These are phyloP conservation scores for Alethe castanea DNA, from an alignment of 2,113 vertebrate genomes.

Conservation along the genomic window DNA sequence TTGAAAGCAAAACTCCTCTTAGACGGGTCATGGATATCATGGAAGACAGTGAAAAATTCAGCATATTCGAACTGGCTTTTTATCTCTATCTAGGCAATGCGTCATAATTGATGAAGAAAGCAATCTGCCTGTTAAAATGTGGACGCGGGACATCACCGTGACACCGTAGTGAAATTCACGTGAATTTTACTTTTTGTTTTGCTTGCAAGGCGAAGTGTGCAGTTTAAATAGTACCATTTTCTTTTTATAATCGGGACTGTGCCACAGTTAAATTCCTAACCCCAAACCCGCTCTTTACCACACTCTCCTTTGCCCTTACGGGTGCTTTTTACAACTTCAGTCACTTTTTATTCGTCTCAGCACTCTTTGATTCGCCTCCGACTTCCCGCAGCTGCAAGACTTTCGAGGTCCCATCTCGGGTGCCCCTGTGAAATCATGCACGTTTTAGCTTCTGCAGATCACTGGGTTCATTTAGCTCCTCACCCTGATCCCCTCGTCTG, in stretches of 20 bases:
- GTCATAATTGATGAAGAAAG: conserved; percentile 29
- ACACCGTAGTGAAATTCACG: not conserved
- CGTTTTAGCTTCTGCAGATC: not conserved
- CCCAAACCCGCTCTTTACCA: not conserved
- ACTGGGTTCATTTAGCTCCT: not conserved
- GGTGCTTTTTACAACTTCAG: not conserved
- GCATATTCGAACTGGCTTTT: not conserved
- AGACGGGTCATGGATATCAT: not conserved
- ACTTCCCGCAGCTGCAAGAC: not conserved
- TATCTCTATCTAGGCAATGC: not conserved
- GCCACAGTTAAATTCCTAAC: not conserved
- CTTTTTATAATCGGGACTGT: not conserved
- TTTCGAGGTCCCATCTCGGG: not conserved
- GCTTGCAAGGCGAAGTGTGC: not conserved
- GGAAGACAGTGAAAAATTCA: not conserved
- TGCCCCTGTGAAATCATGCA: not conserved
- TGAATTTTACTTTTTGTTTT: not conserved
- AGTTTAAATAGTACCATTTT: not conserved
- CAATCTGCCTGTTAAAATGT: not conserved
- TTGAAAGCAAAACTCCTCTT: not conserved
- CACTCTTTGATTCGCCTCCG: not conserved
- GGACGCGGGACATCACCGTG: not conserved
- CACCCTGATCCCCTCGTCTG: not conserved
- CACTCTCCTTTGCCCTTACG: not conserved
- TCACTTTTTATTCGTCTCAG: conserved; percentile 17